phyloP scores from a whole-genome alignment of 2,113 vertebrate species.

The Pleuronectes platessa region DNA sequence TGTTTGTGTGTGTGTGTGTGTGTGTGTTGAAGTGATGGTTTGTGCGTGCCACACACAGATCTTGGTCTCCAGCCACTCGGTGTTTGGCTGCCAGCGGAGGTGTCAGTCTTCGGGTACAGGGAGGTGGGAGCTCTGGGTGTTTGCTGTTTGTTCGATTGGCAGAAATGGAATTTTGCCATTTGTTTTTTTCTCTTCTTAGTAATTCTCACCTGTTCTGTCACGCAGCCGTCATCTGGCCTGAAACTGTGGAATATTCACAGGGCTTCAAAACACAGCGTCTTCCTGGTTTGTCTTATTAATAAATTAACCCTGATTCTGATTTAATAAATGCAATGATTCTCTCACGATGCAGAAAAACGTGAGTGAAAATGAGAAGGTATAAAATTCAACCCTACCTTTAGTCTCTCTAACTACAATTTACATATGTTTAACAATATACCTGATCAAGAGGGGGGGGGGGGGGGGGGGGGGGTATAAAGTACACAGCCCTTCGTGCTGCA shows the following conservation, averaged over 20 bases:
- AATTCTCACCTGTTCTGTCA: conserved; percentile 68
- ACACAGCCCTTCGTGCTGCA: no score
- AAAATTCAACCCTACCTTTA: no score
- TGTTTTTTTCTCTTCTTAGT: conserved; percentile 10
- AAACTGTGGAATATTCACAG: background rate
- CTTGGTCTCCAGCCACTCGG: conserved; percentile 93
- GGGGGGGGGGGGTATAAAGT: no score
- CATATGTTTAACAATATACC: no score
- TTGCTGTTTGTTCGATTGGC: conserved; percentile 62
- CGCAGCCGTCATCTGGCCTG: conserved; percentile 47
- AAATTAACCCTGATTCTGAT: no score
- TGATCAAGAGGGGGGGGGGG: no score
- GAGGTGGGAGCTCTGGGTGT: conserved; percentile 76
- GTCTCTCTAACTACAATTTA: no score
- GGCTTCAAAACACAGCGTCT: background rate
- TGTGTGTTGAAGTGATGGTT: conserved; percentile 84
- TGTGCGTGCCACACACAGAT: conserved; percentile 88
- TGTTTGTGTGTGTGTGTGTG: conserved; percentile 41
- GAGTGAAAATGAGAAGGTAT: no score
- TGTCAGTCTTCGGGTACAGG: conserved; percentile 88
- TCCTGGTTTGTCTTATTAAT: no score
- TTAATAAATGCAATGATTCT: no score
- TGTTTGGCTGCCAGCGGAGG: conserved; percentile 94
- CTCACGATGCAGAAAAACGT: no score
- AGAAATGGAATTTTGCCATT: conserved; percentile 61